Evolutionary conservation across 2,888 invertebrate species (phyloP).

Genomic region (Pelosia muscerda): DNA sequence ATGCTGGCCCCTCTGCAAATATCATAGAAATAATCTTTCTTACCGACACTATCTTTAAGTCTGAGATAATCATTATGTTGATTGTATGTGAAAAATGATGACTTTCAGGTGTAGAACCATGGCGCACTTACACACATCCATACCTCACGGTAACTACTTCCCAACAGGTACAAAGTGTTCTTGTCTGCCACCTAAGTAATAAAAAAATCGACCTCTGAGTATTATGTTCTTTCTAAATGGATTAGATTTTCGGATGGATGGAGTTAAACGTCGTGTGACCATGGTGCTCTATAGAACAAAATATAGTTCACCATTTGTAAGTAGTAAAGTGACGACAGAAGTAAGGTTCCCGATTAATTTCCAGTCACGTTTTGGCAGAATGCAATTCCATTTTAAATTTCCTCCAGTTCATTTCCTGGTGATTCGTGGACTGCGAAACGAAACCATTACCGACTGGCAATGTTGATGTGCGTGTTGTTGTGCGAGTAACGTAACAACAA

Average conservation of each 20-base stretch:
- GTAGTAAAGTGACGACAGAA: constrained; percentile 16
- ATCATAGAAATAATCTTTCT: too few species aligned
- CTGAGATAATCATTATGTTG: too few species aligned
- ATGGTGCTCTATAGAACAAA: not conserved
- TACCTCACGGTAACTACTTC: too few species aligned
- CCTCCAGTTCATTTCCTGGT: constrained; percentile 15
- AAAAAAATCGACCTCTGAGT: too few species aligned
- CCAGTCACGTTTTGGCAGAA: constrained; percentile 21
- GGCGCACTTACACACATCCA: too few species aligned
- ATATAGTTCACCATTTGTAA: not conserved
- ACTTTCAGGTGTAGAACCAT: too few species aligned
- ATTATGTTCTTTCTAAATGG: not conserved
- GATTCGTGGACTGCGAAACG: constrained; percentile 4
- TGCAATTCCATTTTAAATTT: constrained; percentile 22
- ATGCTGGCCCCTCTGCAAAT: too few species aligned
- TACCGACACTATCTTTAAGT: too few species aligned
- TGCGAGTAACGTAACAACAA: not conserved
- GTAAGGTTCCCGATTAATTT: constrained; percentile 36
- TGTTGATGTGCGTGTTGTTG: not conserved
- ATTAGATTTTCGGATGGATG: not conserved
- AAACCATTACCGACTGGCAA: constrained; percentile 5
- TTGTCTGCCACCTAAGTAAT: too few species aligned
- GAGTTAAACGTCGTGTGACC: not conserved
- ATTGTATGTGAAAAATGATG: too few species aligned
- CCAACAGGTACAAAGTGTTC: too few species aligned